These are phyloP conservation scores for Agrochola litura DNA, from an alignment of 2,888 invertebrate genomes.

Conservation along the genomic window DNA sequence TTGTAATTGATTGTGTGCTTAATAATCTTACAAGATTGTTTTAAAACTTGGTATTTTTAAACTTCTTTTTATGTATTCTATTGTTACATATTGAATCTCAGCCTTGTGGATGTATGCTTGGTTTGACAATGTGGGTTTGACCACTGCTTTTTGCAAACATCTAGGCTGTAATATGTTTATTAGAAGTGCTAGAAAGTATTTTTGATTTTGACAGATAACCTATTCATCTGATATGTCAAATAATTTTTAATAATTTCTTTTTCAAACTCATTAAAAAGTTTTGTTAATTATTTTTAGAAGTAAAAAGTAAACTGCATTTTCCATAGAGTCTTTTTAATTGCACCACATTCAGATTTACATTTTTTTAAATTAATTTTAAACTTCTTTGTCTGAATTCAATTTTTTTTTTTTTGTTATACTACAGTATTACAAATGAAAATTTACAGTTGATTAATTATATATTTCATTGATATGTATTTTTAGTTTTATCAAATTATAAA, in stretches of 20 bases:
- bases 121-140: conserved; percentile 61
- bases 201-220: conserved; percentile 81
- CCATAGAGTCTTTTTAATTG: not conserved
- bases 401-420: not conserved
- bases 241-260: conserved; percentile 52
- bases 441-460: not conserved
- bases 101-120: conserved; percentile 70
- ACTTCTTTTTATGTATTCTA: conserved; percentile 58
- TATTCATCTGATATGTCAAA: conserved; percentile 74
- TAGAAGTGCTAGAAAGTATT: conserved; percentile 43
- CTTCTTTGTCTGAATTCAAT: too few species aligned
- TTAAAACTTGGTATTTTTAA: conserved; percentile 64
- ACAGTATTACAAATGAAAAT: not conserved
- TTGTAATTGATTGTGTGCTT: conserved; percentile 51
- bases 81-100: conserved; percentile 61
- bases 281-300: conserved; percentile 16
- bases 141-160: conserved; percentile 31
- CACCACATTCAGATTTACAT: not conserved
- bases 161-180: conserved; percentile 17
- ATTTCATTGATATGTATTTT: not conserved
- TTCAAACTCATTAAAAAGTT: conserved; percentile 50
- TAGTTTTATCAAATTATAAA: not conserved
- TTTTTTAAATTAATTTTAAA: not conserved
- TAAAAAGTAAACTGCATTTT: not conserved
- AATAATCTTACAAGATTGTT: conserved; percentile 67